Conservation (phyloP, 2,797 vertebrate genomes). For the Euphonia xanthogaster region DNA sequence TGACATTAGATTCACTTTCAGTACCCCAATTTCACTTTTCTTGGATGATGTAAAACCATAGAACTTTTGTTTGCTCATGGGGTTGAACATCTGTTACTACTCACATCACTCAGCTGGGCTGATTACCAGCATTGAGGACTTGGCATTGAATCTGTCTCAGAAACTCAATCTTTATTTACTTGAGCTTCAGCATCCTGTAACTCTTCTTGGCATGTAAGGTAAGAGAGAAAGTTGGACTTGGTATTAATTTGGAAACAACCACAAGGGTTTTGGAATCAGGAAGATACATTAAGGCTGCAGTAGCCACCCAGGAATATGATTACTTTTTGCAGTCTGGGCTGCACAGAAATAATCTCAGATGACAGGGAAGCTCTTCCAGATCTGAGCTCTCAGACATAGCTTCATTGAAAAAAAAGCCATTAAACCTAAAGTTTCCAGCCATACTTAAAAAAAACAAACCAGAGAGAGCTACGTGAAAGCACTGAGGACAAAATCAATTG, state of each 20-base stretch:
- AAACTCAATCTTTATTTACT: conserved; percentile 80
- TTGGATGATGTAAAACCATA: neutral
- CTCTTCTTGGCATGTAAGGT: conserved; percentile 58
- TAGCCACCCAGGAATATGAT: conserved; percentile 26
- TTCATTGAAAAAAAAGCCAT: neutral
- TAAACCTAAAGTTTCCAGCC: neutral
- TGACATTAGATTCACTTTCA: conserved; percentile 1
- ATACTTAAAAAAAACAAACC: neutral
- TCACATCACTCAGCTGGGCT: conserved; percentile 74
- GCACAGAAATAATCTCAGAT: conserved; percentile 1
- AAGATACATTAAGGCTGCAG: conserved; percentile 19
- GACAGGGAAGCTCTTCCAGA: neutral
- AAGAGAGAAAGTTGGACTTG: conserved; percentile 20
- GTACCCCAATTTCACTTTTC: neutral
- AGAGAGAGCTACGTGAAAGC: neutral
- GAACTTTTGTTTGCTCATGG: conserved; percentile 25
- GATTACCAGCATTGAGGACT: conserved; percentile 76
- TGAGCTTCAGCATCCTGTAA: conserved; percentile 79
- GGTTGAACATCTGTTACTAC: conserved; percentile 50
- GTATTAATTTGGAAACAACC: conserved; percentile 59
- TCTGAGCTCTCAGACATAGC: neutral
- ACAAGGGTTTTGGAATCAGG: conserved; percentile 25
- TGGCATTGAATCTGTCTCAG: conserved; percentile 77
- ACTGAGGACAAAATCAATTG: neutral
- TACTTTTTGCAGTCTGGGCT: neutral